These are phyloP conservation scores for Erythrocercus mccallii DNA, from an alignment of 2,113 vertebrate genomes.

Conservation along the genomic window DNA sequence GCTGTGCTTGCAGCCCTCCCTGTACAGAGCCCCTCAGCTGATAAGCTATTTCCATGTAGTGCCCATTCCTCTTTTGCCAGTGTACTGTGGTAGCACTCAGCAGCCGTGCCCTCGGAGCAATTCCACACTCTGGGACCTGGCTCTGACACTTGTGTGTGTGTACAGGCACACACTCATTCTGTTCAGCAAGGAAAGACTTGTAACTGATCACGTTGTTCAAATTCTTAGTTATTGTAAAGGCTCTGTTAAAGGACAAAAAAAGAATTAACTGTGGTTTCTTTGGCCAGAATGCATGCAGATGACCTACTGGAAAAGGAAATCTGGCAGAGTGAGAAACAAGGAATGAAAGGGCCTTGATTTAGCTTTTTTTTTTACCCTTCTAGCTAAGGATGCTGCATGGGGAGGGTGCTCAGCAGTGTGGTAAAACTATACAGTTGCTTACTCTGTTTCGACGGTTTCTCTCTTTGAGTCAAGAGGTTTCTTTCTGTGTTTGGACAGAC, in stretches of 20 bases:
- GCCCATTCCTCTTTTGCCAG: not conserved
- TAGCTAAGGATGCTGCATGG: not conserved
- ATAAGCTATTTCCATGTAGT: constrained; percentile 29
- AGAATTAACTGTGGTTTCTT: not conserved
- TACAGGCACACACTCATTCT: not conserved
- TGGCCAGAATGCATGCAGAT: not conserved
- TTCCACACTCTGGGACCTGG: not conserved
- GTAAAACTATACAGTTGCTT: not conserved
- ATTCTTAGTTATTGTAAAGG: not conserved
- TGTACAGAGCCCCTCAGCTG: constrained; percentile 6
- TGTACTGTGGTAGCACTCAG: constrained; percentile 18
- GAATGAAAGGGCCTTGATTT: constrained; percentile 2
- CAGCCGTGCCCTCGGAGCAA: not conserved
- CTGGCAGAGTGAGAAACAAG: not conserved
- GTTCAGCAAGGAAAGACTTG: not conserved
- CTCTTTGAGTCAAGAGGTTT: not conserved
- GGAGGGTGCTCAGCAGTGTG: not conserved
- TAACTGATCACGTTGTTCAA: not conserved
- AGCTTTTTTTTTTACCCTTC: not conserved
- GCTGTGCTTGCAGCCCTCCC: constrained; percentile 10
- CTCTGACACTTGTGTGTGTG: not conserved
- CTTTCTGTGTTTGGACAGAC: not conserved
- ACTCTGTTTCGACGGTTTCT: not conserved
- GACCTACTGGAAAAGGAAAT: constrained; percentile 16
- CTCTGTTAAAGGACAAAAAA: not conserved